Evolutionary conservation across 1,140 invertebrate genomes (phyloP), one percentile per base, ranked within the genome.

Genomic region (Drosophila varians): DNA sequence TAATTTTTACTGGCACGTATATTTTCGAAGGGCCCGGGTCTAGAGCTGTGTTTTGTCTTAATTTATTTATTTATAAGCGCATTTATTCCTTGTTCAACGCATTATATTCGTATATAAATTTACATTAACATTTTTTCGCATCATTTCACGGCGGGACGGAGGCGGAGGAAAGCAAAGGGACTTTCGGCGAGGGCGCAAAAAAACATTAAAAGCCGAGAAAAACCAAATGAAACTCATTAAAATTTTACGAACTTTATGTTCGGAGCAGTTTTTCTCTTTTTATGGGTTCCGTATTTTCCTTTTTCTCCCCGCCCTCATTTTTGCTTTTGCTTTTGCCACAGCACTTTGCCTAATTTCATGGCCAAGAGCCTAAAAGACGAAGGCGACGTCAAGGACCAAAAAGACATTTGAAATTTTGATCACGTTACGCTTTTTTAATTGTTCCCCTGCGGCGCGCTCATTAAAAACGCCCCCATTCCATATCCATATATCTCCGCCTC

Each of bases 351-450:
- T 84, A 84, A 84, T 84, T 84, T 84, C 65, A 71, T 77, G 65
- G 52, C 38, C 46, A 66, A 69, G 45, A 34, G 66, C 45, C 65
- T 58, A 58, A 69, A 45, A 69, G 64, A 46, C 74, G 56, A 60
- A 54, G 54, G 49, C 66, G 62, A 71, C 64, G 74, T 77, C 79
- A 86, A 84, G 79, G 79, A 80, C 80, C 76, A 66, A 76, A 73
- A 79, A 66, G 69, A 82, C 75, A 86, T 86, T 86, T 75, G 53
- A 74, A 87, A 86, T 86, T 87, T 86, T 87, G 82, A 86, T 86
- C 82, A 86, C 82, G 82, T 86, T 87, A 86, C 73, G 70, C 60
- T 82, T 87, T 87, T 87, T 86, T 86, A 86, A 86, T 86, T 86
- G 82, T 86, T 87, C 82, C 82, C 82, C 77, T 82, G 82, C 82